phyloP scores from a whole-genome alignment of 2,888 invertebrate species.

The Troglohyphantes excavatus region DNA sequence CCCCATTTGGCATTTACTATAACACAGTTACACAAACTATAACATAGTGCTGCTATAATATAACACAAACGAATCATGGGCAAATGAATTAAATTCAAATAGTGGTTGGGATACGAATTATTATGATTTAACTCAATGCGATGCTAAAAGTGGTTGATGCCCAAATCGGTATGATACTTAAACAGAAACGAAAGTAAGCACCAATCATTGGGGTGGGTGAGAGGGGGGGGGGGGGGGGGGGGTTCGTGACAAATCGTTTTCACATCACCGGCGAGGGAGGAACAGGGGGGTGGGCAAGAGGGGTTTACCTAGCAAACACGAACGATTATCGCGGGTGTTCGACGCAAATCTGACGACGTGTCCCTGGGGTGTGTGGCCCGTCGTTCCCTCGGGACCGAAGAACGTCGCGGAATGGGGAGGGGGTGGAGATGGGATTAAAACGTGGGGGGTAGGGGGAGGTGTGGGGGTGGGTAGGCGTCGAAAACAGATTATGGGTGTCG shows the following conservation, averaged over 20 bases:
- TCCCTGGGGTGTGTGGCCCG: constrained; percentile 11
- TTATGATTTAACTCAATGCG: background rate
- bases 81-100: too few relatives aligned
- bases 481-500: constrained; percentile 63
- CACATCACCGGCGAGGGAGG: constrained; percentile 10
- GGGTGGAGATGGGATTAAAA: constrained; percentile 53
- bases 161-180: background rate
- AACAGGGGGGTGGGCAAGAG: background rate
- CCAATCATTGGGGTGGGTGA: background rate
- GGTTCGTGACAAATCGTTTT: constrained; percentile 49
- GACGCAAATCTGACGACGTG: constrained; percentile 57
- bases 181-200: background rate
- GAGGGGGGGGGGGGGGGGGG: background rate
- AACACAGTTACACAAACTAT: too few relatives aligned
- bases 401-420: background rate
- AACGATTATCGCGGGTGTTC: constrained; percentile 52
- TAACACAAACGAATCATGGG: too few relatives aligned
- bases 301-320: constrained; percentile 32
- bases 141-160: background rate
- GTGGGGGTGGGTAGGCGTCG: constrained; percentile 36
- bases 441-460: background rate
- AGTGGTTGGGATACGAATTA: too few relatives aligned
- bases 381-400: background rate
- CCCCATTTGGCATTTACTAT: too few relatives aligned
- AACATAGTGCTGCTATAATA: too few relatives aligned